Evolutionary conservation across 2,797 vertebrate genomes (phyloP).

Genomic region (Clangula hyemalis): DNA sequence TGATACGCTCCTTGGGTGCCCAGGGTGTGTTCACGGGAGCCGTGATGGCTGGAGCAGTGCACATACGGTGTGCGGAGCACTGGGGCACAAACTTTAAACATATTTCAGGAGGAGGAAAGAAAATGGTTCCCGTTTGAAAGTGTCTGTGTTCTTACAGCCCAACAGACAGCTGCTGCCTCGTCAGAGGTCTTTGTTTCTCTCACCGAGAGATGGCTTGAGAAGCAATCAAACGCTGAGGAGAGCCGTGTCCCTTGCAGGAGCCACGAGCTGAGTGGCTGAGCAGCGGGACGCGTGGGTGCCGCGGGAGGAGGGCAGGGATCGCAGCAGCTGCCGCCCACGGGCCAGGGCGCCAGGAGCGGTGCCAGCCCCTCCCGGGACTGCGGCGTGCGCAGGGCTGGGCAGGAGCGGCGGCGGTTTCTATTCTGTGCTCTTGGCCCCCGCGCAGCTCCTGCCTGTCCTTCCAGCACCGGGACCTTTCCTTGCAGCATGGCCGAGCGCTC

Average conservation of each 20-base stretch:
- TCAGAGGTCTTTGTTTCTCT: background rate
- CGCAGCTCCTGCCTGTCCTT: background rate
- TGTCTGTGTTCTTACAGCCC: background rate
- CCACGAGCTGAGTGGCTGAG: background rate
- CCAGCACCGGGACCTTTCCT: background rate
- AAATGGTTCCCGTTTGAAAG: background rate
- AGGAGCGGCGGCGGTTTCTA: background rate
- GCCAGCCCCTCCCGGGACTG: background rate
- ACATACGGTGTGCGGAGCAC: background rate
- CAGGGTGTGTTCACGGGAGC: background rate
- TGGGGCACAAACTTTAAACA: background rate
- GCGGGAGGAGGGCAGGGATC: background rate
- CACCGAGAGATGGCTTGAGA: background rate
- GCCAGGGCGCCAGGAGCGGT: accelerated
- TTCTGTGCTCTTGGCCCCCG: background rate
- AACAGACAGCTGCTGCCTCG: background rate
- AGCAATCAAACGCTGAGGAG: background rate
- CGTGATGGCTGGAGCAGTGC: background rate
- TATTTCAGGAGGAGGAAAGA: background rate
- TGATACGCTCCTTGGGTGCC: background rate
- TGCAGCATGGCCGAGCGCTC: background rate
- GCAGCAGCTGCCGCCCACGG: background rate
- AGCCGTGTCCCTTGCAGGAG: background rate
- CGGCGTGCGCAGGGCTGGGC: accelerated
- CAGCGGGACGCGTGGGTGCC: accelerated